Evolutionary conservation across 2,113 vertebrate genomes (phyloP).

Genomic region (Struthidea cinerea): DNA sequence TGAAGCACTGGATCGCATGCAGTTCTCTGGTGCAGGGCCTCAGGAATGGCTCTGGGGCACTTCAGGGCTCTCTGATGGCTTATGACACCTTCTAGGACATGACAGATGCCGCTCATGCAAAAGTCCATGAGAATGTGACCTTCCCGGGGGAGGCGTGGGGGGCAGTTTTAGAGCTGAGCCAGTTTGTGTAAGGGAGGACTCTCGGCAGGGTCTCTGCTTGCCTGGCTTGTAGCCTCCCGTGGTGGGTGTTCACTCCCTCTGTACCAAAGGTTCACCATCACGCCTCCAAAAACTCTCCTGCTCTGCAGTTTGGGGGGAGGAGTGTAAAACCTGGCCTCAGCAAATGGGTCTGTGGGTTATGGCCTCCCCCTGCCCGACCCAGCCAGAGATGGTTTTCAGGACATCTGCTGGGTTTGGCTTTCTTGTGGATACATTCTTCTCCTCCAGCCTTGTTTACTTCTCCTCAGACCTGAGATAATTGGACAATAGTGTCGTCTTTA

Average conservation of each 20-base stretch:
- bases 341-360: fast-evolving
- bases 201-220: too few relatives aligned
- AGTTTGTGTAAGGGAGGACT: neutral
- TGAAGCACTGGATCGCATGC: fast-evolving
- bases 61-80: neutral
- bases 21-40: neutral
- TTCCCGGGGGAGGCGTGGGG: fast-evolving
- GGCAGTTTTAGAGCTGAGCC: neutral
- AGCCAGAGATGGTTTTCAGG: neutral
- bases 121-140: too few relatives aligned
- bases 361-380: neutral
- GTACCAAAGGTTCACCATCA: neutral
- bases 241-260: neutral
- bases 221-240: neutral
- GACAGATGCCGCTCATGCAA: too few relatives aligned
- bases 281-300: neutral
- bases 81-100: too few relatives aligned
- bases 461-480: neutral
- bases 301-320: neutral
- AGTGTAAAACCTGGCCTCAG: neutral
- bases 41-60: neutral
- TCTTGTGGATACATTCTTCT: neutral
- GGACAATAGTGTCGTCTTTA: neutral
- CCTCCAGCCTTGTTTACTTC: too few relatives aligned
- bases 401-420: neutral